These are phyloP conservation scores for Penelope pileata DNA, from an alignment of 2,113 vertebrate genomes.

Conservation along the genomic window DNA sequence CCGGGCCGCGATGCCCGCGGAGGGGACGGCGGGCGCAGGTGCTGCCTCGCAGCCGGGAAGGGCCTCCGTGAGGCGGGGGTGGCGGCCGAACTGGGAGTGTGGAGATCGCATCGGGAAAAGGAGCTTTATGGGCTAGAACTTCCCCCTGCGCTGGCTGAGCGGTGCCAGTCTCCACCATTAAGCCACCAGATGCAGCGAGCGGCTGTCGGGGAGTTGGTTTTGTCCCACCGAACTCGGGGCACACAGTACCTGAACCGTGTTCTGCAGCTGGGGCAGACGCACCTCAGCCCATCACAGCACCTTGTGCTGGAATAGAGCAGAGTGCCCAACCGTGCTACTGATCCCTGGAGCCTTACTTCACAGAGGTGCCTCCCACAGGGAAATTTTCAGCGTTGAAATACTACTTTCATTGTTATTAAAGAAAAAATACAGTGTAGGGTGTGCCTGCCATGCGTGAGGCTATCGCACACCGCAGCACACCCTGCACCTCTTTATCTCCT, in stretches of 20 bases:
- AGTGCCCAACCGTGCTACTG: background rate
- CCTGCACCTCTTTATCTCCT: background rate
- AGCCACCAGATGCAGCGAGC: background rate
- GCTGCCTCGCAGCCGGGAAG: background rate
- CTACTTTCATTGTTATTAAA: background rate
- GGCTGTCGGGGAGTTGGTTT: background rate
- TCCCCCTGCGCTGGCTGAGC: background rate
- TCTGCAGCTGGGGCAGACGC: background rate
- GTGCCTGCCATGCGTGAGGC: background rate
- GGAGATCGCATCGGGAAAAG: background rate
- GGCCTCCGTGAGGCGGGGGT: background rate
- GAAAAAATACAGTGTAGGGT: background rate
- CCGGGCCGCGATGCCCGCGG: no score
- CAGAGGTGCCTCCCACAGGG: background rate
- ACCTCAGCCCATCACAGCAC: background rate
- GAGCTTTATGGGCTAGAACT: background rate
- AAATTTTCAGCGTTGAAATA: background rate
- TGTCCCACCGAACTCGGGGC: background rate
- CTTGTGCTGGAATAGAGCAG: background rate
- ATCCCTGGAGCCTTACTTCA: background rate
- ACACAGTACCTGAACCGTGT: background rate
- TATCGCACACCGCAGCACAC: rapidly evolving
- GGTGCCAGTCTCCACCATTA: background rate
- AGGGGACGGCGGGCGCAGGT: background rate
- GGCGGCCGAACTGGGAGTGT: background rate